Conservation (phyloP, 30 jellyfish, hydroid and myxozoan genomes). For the Phacellophora camtschatica region DNA sequence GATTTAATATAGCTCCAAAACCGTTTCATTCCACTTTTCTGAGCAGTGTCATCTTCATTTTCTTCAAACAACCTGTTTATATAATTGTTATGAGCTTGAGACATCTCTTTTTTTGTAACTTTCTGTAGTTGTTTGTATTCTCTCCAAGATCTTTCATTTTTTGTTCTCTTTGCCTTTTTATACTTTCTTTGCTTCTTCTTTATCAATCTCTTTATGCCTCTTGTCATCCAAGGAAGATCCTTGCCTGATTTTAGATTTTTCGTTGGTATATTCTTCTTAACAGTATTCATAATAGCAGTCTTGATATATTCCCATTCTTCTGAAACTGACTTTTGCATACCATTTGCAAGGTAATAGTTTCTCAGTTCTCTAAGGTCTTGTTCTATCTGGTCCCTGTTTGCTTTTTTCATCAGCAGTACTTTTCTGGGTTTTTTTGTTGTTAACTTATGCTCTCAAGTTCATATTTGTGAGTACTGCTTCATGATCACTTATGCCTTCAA, state of each 20-base stretch:
- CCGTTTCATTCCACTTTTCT: neutral
- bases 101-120: no score
- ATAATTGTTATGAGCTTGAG: no score
- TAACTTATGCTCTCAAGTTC: neutral
- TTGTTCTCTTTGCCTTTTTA: neutral
- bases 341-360: neutral
- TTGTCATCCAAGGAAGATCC: constrained; percentile 17
- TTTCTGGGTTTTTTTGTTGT: neutral
- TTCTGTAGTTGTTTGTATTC: neutral
- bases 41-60: no score
- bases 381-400: neutral
- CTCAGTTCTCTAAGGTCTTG: neutral
- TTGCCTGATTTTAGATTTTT: neutral
- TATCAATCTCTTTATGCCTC: neutral
- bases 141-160: neutral
- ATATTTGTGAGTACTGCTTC: neutral
- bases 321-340: constrained; percentile 5
- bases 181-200: constrained; percentile 1
- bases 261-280: neutral
- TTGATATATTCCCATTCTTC: constrained; percentile 16
- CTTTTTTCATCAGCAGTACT: neutral
- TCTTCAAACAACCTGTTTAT: no score
- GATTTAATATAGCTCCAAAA: neutral
- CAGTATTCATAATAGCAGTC: constrained; percentile 1
- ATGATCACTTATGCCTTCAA: constrained; percentile 2